A percentile compares a stretch with the other conserved stretches of the same genome.
These are phyloP conservation scores for Drosophila gunungcola DNA, from an alignment of 1,140 invertebrate species.

Conservation along the genomic window DNA sequence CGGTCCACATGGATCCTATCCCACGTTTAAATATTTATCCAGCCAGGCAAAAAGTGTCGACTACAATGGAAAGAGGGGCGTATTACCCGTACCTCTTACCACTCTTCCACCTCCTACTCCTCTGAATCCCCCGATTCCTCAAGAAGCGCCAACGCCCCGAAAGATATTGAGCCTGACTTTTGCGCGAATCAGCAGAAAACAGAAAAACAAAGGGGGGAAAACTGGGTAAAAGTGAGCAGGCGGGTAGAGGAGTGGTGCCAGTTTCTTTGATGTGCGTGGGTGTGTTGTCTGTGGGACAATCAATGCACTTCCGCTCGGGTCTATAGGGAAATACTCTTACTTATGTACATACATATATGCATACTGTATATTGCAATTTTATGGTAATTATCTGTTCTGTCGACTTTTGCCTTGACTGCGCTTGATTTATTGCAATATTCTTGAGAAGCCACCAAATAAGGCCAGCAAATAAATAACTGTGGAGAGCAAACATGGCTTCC, in stretches of 20 bases:
- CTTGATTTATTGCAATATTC: slow-evolving; percentile 61
- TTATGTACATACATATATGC: slow-evolving; percentile 6
- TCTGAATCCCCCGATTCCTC: slow-evolving; percentile 30
- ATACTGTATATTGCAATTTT: slow-evolving; percentile 31
- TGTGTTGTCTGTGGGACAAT: slow-evolving; percentile 65
- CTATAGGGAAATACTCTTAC: slow-evolving; percentile 22
- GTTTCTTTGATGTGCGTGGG: slow-evolving; percentile 41
- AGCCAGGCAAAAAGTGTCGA: slow-evolving; percentile 23
- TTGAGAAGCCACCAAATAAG: slow-evolving; percentile 31
- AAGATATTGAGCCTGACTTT: slow-evolving; percentile 40
- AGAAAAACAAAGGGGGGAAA: slow-evolving; percentile 6
- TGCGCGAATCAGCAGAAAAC: slow-evolving; percentile 19
- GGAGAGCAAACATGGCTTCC: slow-evolving; percentile 4
- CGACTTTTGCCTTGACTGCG: slow-evolving; percentile 49
- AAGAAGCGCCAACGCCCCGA: slow-evolving; percentile 54
- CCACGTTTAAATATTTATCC: slow-evolving; percentile 10
- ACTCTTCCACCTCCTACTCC: slow-evolving; percentile 1
- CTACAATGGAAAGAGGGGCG: slow-evolving; percentile 31
- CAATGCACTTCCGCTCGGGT: slow-evolving; percentile 71
- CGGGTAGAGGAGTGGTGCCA: slow-evolving; percentile 18
- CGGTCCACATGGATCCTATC: slow-evolving; percentile 14
- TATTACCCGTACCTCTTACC: not conserved
- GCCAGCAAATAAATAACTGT: slow-evolving; percentile 22
- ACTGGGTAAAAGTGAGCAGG: not conserved
- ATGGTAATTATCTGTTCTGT: slow-evolving; percentile 62